Evolutionary conservation across 2,797 vertebrate genomes (phyloP).

Genomic region (Ceryle rudis): DNA sequence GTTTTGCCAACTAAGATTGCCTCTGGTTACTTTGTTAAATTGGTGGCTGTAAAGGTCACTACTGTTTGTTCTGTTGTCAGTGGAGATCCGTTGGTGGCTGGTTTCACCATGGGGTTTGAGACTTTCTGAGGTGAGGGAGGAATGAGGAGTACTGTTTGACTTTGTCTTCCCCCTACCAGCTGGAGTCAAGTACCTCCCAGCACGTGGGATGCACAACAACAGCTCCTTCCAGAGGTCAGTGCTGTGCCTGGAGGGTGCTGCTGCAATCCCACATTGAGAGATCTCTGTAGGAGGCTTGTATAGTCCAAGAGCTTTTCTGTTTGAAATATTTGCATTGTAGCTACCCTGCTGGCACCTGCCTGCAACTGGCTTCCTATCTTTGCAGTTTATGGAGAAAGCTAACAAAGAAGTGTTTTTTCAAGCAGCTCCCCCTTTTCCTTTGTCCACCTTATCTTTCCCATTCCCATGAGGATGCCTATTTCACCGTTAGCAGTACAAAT

Average conservation of each 20-base stretch:
- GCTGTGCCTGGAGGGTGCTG: not conserved
- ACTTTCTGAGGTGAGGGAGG: not conserved
- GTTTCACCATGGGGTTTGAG: not conserved
- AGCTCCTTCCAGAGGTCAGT: not conserved
- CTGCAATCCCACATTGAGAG: not conserved
- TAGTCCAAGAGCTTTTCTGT: not conserved
- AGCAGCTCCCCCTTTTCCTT: not conserved
- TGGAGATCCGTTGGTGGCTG: not conserved
- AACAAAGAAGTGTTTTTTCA: not conserved
- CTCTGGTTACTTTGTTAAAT: not conserved
- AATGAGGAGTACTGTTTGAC: not conserved
- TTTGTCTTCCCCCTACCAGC: not conserved
- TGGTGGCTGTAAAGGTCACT: not conserved
- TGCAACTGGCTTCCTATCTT: not conserved
- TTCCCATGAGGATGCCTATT: not conserved
- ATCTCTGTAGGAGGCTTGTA: not conserved
- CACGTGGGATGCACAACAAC: accelerated
- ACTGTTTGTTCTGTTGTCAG: not conserved
- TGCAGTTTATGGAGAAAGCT: not conserved
- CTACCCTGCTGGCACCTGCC: accelerated
- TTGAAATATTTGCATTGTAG: not conserved
- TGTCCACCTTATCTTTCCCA: not conserved
- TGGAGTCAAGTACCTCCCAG: not conserved
- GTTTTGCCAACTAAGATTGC: not conserved
- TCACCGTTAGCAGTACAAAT: not conserved